Conservation (phyloP, 1,140 invertebrate genomes). For the Centruroides vittatus region DNA sequence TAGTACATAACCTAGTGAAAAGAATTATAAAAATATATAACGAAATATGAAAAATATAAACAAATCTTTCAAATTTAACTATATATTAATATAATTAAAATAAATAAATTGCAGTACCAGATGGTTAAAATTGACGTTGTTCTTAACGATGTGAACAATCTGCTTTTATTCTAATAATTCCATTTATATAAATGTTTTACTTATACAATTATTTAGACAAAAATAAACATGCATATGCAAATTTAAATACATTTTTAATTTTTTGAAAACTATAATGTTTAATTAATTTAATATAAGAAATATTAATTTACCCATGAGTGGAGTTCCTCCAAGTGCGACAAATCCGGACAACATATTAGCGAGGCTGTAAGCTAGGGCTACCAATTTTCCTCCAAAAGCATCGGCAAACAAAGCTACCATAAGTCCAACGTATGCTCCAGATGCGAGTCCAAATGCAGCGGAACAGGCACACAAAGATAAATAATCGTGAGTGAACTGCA, state of each 20-base stretch:
- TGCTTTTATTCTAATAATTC: too few relatives aligned
- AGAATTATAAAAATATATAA: neutral
- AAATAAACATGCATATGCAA: too few relatives aligned
- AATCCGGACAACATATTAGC: slow-evolving; percentile 8
- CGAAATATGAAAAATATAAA: neutral
- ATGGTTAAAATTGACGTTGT: neutral
- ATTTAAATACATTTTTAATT: too few relatives aligned
- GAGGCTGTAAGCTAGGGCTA: slow-evolving; percentile 13
- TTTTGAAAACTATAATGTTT: too few relatives aligned
- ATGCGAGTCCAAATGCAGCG: slow-evolving; percentile 15
- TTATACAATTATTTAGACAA: too few relatives aligned
- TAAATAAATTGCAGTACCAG: neutral
- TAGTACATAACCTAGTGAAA: slow-evolving; percentile 15
- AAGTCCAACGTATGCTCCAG: slow-evolving; percentile 17
- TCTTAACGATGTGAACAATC: too few relatives aligned
- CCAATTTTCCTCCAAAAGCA: slow-evolving; percentile 12
- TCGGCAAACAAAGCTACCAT: slow-evolving; percentile 17
- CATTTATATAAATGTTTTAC: too few relatives aligned
- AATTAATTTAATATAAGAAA: neutral
- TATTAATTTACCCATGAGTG: slow-evolving; percentile 10
- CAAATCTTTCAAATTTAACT: neutral
- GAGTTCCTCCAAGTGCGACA: slow-evolving; percentile 10
- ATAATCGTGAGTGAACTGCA: slow-evolving; percentile 14
- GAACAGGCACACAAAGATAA: slow-evolving; percentile 7
- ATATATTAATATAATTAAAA: too few relatives aligned